Conservation (phyloP, 2,888 invertebrate genomes). For the Steinernema hermaphroditum region DNA sequence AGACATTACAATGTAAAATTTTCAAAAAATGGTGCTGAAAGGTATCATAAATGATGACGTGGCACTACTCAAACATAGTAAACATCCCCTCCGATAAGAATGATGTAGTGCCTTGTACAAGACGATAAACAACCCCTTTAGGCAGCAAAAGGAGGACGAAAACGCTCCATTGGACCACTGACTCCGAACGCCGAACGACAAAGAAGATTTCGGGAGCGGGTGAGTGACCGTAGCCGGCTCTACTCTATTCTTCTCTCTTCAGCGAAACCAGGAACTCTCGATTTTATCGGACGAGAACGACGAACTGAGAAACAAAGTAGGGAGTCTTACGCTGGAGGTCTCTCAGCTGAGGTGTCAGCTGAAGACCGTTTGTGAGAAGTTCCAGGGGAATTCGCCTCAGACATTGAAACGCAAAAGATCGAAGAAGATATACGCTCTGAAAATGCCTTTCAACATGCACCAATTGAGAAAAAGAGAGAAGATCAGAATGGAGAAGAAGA, state of each 20-base stretch:
- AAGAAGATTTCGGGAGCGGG: slow-evolving; percentile 18
- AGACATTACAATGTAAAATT: no score
- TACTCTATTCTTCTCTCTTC: not conserved
- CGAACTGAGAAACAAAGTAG: not conserved
- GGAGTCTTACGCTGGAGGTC: not conserved
- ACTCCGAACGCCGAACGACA: slow-evolving; percentile 23
- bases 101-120: no score
- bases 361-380: not conserved
- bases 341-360: not conserved
- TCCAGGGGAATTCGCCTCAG: not conserved
- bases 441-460: not conserved
- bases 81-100: no score
- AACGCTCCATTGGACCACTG: slow-evolving; percentile 12
- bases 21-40: no score
- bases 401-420: not conserved
- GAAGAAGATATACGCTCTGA: not conserved
- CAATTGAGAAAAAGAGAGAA: slow-evolving; percentile 1
- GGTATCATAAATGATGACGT: no score
- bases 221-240: not conserved
- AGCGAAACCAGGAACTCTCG: not conserved
- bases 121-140: no score
- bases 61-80: no score
- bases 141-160: slow-evolving; percentile 21
- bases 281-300: slow-evolving; percentile 1
- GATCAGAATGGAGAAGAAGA: not conserved